phyloP scores from a whole-genome alignment of 1,140 invertebrate genomes.

The Papilio aristodemus region DNA sequence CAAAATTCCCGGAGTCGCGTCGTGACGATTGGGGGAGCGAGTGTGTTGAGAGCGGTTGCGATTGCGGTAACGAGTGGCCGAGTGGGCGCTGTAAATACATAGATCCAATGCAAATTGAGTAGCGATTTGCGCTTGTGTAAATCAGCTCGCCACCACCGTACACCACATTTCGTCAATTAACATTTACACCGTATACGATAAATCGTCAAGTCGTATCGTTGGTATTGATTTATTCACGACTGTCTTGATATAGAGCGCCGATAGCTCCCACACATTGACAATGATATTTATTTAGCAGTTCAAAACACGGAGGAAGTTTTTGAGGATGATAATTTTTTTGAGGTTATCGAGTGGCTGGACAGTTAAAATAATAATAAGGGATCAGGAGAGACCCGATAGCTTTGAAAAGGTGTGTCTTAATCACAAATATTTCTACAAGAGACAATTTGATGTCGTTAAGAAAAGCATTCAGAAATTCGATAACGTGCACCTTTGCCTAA shows the following conservation, averaged over 20 bases:
- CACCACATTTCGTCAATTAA: constrained; percentile 59
- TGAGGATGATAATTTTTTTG: constrained; percentile 49
- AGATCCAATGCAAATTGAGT: constrained; percentile 68
- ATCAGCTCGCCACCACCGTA: constrained; percentile 45
- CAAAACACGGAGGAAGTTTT: constrained; percentile 25
- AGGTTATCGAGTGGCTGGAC: constrained; percentile 43
- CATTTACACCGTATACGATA: constrained; percentile 54
- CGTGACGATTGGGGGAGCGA: constrained; percentile 51
- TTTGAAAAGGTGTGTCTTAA: constrained; percentile 18
- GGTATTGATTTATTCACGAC: constrained; percentile 18
- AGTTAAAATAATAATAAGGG: constrained; percentile 51
- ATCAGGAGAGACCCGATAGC: constrained; percentile 39
- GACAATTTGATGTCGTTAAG: neutral
- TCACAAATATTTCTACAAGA: constrained; percentile 27
- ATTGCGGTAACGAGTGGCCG: constrained; percentile 53
- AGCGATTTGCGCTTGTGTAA: constrained; percentile 59
- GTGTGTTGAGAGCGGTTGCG: constrained; percentile 41
- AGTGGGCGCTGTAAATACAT: constrained; percentile 63
- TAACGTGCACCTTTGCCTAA: too few species aligned
- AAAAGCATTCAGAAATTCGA: too few species aligned
- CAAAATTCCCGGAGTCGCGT: constrained; percentile 47
- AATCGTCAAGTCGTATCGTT: constrained; percentile 34
- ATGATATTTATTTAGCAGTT: constrained; percentile 24
- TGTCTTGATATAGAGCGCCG: neutral
- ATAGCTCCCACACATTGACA: constrained; percentile 28